Base-by-base conservation (phyloP, 2,113 vertebrate species). In the Sorex araneus region DNA sequence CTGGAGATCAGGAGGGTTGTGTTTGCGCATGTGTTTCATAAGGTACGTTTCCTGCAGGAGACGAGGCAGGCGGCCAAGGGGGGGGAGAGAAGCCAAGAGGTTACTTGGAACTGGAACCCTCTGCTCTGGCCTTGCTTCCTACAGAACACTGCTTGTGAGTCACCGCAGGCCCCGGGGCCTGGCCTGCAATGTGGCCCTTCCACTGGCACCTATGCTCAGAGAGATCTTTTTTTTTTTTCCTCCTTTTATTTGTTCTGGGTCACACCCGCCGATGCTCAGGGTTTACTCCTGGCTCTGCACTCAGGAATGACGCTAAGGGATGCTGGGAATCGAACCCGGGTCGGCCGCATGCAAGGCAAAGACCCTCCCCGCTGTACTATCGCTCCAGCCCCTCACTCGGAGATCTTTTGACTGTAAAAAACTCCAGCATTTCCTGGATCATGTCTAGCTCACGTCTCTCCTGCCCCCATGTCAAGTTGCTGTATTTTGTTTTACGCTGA, bases 21-120 rank as follows among this genome's bases (percentile, higher is more conserved):
- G 99, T 99, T 99, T 99, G 97, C 98, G 98, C 99, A 99, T 99
- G 97, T 99, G 99, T 98, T 99, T 99, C 98, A 99, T 99, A 98
- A 99, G 98, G 97, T 99, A 99, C 0, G 99, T 99, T 97, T 99
- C 99, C 99, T 99, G 97, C 87, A 94, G 96, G 0, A 84, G 50
- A 94, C 0, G 16, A 34, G 40, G 66, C 83, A 87, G 83, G 84
- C 21, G 63, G 8, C 21, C 82, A 40, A 85, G 93, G 32, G 85
- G 85, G 36, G 88, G 96, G 86, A 97, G 3, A 84, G 89, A 93
- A 11, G 0, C 0, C 0, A 15, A 0, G 0, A 94, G 27, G 92
- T 71, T 50, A 87, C 47, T 63, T 79, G 9, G 60, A 25, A 79
- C 45, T 30, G 88, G 67, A 30, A 90, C 19, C 66, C 71, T 67